Base-by-base conservation (phyloP, 1,140 invertebrate species). In the Oryzaephilus surinamensis region DNA sequence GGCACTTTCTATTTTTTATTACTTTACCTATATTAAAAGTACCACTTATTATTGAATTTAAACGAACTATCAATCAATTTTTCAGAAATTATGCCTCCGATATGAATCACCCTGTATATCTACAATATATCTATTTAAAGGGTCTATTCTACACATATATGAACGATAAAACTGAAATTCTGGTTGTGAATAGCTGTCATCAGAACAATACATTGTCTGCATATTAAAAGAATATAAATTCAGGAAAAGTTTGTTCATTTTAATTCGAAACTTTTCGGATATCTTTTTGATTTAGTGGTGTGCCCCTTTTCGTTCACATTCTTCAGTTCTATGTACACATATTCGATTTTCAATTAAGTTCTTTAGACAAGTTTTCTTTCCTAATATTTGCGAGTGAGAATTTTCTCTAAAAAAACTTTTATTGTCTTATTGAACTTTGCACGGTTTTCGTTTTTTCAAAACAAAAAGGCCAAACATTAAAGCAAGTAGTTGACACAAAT, bases 261-360 rank as follows among this genome's bases (percentile, higher is more conserved):
- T 37, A 43, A 43, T 43, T 32, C 32, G 29, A 37, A 43, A 43
- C 34, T 43, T 43, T 38, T 36, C 34, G 19, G 23, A 20, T 16
- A 30, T 4, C 8, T 30, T n/a, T 12, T 16, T 7, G 29, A 18
- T 16, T 6, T 6, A 29, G 11, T 1, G 11, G 6, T 5, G 10
- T 6, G 3, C 6, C 16, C 17, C 15, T 8, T 32, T 5, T 17
- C 27, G 11, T 11, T 6, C 14, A 6, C 11, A 13, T 13, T 26
- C 21, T 10, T 19, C 16, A n/a, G n/a, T n/a, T 6, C 5, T 24
- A 8, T 10, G 11, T 24, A 8, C 4, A 24, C 16, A 23, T 6
- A 32, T 43, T 43, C 41, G 41, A 43, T 43, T 43, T 43, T 43
- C 41, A 43, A 43, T 43, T 43, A 38, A 31, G 27, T 43, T 38